Conservation (phyloP, 2,888 invertebrate genomes). For the Xestoiulus laeticollis region DNA sequence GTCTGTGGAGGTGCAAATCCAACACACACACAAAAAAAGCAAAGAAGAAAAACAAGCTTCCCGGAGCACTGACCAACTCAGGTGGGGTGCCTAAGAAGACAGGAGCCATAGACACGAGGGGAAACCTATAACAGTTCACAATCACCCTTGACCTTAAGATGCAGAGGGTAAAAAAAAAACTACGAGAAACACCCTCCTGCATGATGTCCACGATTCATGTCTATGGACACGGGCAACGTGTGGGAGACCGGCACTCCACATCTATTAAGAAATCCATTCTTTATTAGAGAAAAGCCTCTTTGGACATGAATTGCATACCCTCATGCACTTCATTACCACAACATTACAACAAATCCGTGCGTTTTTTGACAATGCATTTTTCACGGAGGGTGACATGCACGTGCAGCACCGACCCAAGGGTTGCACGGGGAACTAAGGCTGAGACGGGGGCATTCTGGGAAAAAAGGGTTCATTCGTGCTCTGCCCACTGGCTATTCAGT, state of each 20-base stretch:
- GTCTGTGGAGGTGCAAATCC: not conserved
- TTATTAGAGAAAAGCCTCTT: constrained; percentile 20
- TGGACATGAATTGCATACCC: constrained; percentile 20
- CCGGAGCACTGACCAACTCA: constrained; percentile 43
- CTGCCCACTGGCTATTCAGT: not conserved
- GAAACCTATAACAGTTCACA: constrained; percentile 31
- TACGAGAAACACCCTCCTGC: not conserved
- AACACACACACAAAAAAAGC: not conserved
- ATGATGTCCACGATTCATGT: not conserved
- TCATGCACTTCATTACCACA: constrained; percentile 1
- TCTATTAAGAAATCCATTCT: constrained; percentile 41
- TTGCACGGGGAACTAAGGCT: not conserved
- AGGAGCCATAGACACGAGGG: not conserved
- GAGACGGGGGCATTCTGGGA: not conserved
- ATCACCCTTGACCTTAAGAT: constrained; percentile 40
- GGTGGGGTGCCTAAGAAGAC: not conserved
- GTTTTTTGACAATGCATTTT: constrained; percentile 34
- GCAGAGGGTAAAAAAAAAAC: not conserved
- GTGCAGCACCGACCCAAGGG: not conserved
- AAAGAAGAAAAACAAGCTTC: constrained; percentile 39
- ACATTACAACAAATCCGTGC: constrained; percentile 23
- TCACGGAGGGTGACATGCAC: constrained; percentile 15
- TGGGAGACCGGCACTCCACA: constrained; percentile 16
- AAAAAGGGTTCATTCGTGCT: not conserved
- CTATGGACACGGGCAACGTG: not conserved